Base-by-base conservation (phyloP, 2,797 vertebrate species). In the Phoeniculus purpureus region DNA sequence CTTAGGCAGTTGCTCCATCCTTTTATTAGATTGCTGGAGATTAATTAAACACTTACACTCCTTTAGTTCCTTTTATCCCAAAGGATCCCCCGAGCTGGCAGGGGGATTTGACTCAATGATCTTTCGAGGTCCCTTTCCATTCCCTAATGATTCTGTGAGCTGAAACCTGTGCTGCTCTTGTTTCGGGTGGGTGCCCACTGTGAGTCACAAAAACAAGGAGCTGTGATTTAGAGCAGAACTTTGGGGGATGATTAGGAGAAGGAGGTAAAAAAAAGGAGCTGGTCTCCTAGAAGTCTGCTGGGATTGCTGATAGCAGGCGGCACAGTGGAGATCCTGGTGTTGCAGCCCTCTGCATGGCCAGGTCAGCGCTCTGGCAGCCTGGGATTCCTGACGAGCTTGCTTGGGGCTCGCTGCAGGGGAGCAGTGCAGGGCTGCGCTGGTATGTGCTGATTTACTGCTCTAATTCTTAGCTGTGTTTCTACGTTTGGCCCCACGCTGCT, bases 41-140 rank as follows among this genome's bases (percentile, higher is more conserved):
- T 94, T 92, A 95, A 94, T 94, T 95, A 92, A 95, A 93, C 76
- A 91, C 93, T 94, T 92, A 91, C 81, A 70, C 80, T 92, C 29
- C 82, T 92, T 75, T 73, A 76, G 87, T 93, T 95, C 82, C 85
- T 91, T 92, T 87, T 50, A 85, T 93, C 70, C 59, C 52, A 20
- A 43, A n/a, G 91, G 89, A 81, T 87, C 37, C n/a, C n/a, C n/a
- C n/a, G n/a, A n/a, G n/a, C n/a, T 37, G 37, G 37, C 37, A 37
- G 37, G 37, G 37, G 37, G 37, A 37, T 37, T 37, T 8, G 37
- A 37, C 37, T 37, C n/a, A n/a, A 37, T 37, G 37, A 37, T 37
- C 37, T 37, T 37, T 37, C 37, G 37, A 37, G 37, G 37, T 37
- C 37, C 37, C 37, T 37, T 37, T 73, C 66, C 2, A 2, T 21